A percentile compares a stretch with the other conserved stretches of the same genome.
phyloP scores from a whole-genome alignment of 2,113 vertebrate genomes.

The Lates calcarifer region DNA sequence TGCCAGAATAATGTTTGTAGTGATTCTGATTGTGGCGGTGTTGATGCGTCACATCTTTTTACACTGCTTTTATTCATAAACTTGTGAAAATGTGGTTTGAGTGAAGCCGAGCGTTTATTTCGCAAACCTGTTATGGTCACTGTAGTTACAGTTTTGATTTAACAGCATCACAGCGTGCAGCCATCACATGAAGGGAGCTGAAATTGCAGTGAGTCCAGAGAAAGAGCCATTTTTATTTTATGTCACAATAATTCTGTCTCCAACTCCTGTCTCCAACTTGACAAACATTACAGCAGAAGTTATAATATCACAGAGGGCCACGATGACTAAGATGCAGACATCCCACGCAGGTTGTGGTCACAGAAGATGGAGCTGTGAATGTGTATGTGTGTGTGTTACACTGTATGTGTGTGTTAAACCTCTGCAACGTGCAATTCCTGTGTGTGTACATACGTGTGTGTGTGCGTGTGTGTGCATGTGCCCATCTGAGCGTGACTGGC shows the following conservation, averaged over 20 bases:
- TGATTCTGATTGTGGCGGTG: background rate
- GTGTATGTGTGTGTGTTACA: slow-evolving; percentile 13
- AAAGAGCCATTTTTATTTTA: background rate
- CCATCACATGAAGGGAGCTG: background rate
- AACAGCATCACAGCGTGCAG: background rate
- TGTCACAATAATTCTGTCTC: background rate
- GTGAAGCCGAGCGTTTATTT: background rate
- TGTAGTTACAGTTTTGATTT: background rate
- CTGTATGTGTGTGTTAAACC: slow-evolving; percentile 16
- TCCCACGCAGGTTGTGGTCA: slow-evolving; percentile 62
- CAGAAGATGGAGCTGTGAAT: slow-evolving; percentile 12
- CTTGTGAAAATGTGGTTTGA: background rate
- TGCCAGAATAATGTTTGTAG: background rate
- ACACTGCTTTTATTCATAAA: background rate
- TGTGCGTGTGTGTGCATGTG: slow-evolving; percentile 6
- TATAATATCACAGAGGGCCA: slow-evolving; percentile 33
- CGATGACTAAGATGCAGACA: slow-evolving; percentile 57
- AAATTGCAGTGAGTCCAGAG: background rate
- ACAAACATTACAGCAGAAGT: slow-evolving; percentile 48
- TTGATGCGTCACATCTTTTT: slow-evolving; percentile 8
- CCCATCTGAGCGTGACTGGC: background rate
- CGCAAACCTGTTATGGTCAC: background rate
- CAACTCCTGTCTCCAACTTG: background rate
- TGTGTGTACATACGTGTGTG: background rate
- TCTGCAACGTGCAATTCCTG: background rate